Evolutionary conservation across 30 jellyfish, hydroid and myxozoan genomes (phyloP).

Genomic region (Catostylus mosaicus): DNA sequence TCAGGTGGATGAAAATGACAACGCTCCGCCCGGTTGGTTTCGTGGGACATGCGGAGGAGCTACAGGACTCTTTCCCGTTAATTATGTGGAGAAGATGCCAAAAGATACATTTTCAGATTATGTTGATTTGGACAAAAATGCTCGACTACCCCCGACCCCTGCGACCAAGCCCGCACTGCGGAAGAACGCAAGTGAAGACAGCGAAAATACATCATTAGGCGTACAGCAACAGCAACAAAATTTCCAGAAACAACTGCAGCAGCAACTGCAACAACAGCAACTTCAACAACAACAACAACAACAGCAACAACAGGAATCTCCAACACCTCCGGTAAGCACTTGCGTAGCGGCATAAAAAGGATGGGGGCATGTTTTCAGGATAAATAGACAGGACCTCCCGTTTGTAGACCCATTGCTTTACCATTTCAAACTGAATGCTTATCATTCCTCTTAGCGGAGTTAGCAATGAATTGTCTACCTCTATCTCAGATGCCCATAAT

Average conservation of each 20-base stretch:
- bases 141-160: conserved; percentile 26
- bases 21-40: conserved; percentile 93
- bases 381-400: too few species aligned
- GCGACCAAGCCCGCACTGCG: background rate
- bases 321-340: background rate
- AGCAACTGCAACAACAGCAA: background rate
- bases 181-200: background rate
- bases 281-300: background rate
- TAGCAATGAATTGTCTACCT: too few species aligned
- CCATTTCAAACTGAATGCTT: too few species aligned
- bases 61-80: conserved; percentile 89
- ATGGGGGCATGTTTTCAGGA: too few species aligned
- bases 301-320: background rate
- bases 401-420: too few species aligned
- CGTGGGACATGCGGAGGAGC: conserved; percentile 82
- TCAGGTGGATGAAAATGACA: conserved; percentile 90
- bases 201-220: background rate
- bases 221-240: background rate
- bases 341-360: too few species aligned
- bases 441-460: too few species aligned
- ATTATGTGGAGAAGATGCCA: conserved; percentile 81
- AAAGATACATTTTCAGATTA: conserved; percentile 82
- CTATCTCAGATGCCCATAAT: too few species aligned
- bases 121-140: conserved; percentile 93
- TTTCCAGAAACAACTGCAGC: background rate